phyloP scores from a whole-genome alignment of 2,797 vertebrate species.

The Pseudocheirus occidentalis region DNA sequence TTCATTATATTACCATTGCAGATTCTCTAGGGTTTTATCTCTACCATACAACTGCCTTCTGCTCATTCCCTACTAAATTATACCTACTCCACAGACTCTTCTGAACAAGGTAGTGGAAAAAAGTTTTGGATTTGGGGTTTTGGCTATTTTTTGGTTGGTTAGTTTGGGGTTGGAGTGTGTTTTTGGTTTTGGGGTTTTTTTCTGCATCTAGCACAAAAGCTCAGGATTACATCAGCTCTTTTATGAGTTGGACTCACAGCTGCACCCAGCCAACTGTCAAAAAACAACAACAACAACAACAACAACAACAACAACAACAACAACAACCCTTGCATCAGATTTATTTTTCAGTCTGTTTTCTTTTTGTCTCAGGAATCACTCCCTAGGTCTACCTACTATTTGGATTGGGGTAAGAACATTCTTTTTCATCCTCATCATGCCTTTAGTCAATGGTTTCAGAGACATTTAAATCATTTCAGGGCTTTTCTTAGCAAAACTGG shows the following conservation, averaged over 20 bases:
- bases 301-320: no score
- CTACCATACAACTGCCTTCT: neutral
- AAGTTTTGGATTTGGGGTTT: neutral
- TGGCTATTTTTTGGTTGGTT: neutral
- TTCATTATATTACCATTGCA: neutral
- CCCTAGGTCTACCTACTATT: neutral
- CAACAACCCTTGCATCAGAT: neutral
- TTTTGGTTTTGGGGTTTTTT: neutral
- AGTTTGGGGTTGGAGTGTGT: no score
- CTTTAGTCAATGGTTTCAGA: neutral
- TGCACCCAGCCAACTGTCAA: neutral
- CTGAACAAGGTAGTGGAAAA: neutral
- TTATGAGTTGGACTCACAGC: neutral
- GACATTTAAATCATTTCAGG: neutral
- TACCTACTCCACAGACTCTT: neutral
- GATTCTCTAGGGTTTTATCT: neutral
- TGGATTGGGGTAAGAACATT: neutral
- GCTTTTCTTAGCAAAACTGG: neutral
- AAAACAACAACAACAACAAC: no score
- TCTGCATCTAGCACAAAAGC: neutral
- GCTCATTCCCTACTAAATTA: neutral
- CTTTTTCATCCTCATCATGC: neutral
- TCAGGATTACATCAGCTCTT: neutral
- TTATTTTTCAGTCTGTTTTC: neutral
- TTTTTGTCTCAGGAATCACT: neutral